Percentiles rank a stretch among this genome's conserved stretches.
These are phyloP conservation scores for Vulpes ferrilata DNA, from an alignment of 2,113 vertebrate genomes.

Conservation along the genomic window DNA sequence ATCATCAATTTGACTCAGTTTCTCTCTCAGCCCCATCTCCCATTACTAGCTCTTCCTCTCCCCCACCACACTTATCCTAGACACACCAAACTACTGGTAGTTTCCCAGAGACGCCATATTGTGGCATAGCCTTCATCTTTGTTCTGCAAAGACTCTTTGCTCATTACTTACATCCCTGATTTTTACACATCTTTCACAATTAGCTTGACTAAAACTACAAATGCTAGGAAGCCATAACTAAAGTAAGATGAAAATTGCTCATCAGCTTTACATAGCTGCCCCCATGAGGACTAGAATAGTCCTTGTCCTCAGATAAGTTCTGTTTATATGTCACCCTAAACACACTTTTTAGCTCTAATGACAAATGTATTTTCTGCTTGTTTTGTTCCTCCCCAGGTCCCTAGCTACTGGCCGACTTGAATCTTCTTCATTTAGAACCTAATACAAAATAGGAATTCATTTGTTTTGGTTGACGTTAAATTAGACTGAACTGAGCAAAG, in stretches of 20 bases:
- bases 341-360: background rate
- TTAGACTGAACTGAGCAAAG: background rate
- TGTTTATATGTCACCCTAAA: background rate
- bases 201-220: background rate
- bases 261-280: background rate
- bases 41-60: background rate
- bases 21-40: background rate
- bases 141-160: background rate
- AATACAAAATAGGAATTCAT: background rate
- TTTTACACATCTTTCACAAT: background rate
- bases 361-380: background rate
- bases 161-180: background rate
- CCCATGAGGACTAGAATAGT: background rate
- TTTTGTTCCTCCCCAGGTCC: background rate
- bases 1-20: background rate
- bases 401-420: background rate
- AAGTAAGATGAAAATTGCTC: background rate
- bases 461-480: conserved; percentile 14
- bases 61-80: background rate
- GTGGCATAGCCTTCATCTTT: background rate
- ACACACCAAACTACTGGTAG: background rate
- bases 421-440: background rate
- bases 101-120: background rate
- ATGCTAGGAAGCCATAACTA: background rate
- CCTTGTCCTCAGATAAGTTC: background rate